Base-by-base conservation (phyloP, 2,888 invertebrate genomes). In the Netelia virgata region DNA sequence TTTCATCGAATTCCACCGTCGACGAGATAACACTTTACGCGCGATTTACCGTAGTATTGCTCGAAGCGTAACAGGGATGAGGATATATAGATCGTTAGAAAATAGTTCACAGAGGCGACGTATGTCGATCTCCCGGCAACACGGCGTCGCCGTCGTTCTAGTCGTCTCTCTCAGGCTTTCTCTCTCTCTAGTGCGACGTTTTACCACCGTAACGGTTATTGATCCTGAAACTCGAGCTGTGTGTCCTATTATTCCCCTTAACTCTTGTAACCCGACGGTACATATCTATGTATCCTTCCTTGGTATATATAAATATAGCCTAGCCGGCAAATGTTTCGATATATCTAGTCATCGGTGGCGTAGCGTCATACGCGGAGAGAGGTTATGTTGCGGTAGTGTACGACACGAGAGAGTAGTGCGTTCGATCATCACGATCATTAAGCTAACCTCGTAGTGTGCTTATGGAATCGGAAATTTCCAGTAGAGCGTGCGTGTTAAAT, bases 201-300 rank as follows among this genome's bases (percentile, higher is more conserved):
- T 82, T 82, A 66, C 82, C 84, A 72, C 77, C 74, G 78, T 85
- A 85, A 86, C 86, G 85, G 86, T 85, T 86, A 86, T 86, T 86
- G 86, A 86, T 86, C 86, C 85, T 86, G 81, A 83, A 86, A 86
- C 85, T 84, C 82, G 64, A 74, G 84, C 84, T 78, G 53, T 69
- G 59, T 75, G 84, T 82, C 70, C 82, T 82, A 84, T 84, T 84
- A 84, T 84, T 84, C 84, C 82, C 82, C 78, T 78, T 79, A 84
- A 82, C 78, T 84, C 82, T 82, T 77, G 82, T 78, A 81, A 81
- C 72, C 63, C 53, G 16, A n/a, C 14, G 43, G 59, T 47, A 55
- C 50, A 53, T 47, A 10, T 18, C 20, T 55, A 61, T 63, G 41
- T 63, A 63, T 41, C 36, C 8, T 59, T 18, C 10, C 5, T 20